phyloP scores from a whole-genome alignment of 2,888 invertebrate species.

The Bombylius major region DNA sequence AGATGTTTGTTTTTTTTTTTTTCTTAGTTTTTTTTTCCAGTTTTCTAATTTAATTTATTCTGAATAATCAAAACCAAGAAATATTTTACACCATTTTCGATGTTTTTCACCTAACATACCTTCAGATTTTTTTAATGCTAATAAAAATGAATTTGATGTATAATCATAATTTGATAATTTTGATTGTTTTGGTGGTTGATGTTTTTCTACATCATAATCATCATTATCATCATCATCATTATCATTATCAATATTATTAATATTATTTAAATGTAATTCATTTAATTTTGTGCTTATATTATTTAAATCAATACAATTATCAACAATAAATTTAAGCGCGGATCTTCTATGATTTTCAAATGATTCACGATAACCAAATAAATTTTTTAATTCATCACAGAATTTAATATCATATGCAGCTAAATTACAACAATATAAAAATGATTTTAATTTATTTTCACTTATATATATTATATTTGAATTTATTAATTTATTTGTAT shows the following conservation, averaged over 20 bases:
- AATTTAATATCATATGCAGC: constrained; percentile 33
- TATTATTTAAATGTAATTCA: neutral
- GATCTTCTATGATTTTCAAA: constrained; percentile 35
- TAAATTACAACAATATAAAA: constrained; percentile 34
- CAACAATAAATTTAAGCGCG: constrained; percentile 33
- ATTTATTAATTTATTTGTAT: neutral
- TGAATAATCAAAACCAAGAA: constrained; percentile 28
- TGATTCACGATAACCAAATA: constrained; percentile 32
- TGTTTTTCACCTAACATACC: constrained; percentile 28
- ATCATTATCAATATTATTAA: neutral
- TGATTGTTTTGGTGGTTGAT: constrained; percentile 15
- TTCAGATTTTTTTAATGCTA: constrained; percentile 29
- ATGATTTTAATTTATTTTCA: constrained; percentile 27
- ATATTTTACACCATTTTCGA: constrained; percentile 31
- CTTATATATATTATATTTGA: constrained; percentile 15
- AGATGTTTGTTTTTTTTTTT: neutral
- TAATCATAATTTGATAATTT: constrained; percentile 24
- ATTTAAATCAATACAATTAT: constrained; percentile 22
- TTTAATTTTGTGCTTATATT: constrained; percentile 7
- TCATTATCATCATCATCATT: neutral
- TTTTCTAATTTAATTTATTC: neutral
- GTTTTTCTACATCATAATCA: constrained; percentile 2
- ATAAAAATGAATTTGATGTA: constrained; percentile 26
- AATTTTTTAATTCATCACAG: constrained; percentile 28
- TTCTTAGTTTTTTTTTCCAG: neutral